Evolutionary conservation across 2,797 vertebrate genomes (phyloP).

Genomic region (Typhlichthys eigenmanni): DNA sequence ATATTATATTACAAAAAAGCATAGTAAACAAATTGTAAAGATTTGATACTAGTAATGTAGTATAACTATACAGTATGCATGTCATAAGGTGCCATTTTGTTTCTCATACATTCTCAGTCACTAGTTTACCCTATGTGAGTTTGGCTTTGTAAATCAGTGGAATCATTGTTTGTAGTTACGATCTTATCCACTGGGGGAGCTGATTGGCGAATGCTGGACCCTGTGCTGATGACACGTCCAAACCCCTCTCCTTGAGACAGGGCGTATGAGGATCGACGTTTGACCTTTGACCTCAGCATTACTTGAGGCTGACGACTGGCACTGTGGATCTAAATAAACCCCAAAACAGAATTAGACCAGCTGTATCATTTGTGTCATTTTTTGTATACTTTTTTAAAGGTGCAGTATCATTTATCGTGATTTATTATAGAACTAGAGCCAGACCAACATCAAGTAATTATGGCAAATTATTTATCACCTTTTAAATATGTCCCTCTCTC

Average conservation of each 20-base stretch:
- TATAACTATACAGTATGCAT: not conserved
- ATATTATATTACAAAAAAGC: not conserved
- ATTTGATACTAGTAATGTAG: not conserved
- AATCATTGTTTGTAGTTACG: conserved; percentile 18
- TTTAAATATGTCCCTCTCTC: not conserved
- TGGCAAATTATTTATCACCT: not conserved
- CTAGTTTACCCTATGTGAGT: conserved; percentile 10
- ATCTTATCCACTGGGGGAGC: conserved; percentile 26
- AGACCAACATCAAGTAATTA: not conserved
- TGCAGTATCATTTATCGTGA: not conserved
- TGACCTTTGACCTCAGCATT: conserved; percentile 66
- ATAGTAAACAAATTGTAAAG: not conserved
- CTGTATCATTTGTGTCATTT: not conserved
- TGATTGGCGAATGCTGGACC: conserved; percentile 25
- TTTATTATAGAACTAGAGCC: not conserved
- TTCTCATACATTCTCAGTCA: not conserved
- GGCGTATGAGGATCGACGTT: conserved; percentile 82
- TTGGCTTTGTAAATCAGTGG: conserved; percentile 5
- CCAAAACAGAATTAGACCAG: conserved; percentile 12
- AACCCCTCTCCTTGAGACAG: conserved; percentile 82
- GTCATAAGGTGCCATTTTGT: not conserved
- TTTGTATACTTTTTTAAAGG: not conserved
- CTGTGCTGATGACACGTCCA: conserved; percentile 73
- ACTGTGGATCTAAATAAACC: conserved; percentile 68
- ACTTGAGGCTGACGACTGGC: conserved; percentile 19